Percentiles rank a stretch among this genome's conserved stretches.
Conservation (phyloP, 1,140 invertebrate genomes). For the Chrysomallon squamiferum region DNA sequence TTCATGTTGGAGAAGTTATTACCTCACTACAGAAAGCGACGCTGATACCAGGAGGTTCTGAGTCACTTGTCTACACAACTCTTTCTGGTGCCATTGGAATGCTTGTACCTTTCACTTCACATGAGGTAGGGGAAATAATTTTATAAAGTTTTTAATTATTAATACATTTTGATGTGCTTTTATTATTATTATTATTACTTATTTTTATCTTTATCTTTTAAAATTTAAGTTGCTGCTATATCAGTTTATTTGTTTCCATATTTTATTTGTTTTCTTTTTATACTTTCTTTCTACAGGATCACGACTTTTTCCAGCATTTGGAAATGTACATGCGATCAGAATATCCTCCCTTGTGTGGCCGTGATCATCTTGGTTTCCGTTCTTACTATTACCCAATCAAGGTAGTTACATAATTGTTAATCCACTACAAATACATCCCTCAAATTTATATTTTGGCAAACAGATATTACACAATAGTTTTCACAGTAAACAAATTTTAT, state of each 20-base stretch:
- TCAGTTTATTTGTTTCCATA: too few species aligned
- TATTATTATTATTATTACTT: too few species aligned
- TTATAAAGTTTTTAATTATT: too few species aligned
- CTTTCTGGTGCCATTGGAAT: conserved; percentile 92
- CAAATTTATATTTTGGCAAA: too few species aligned
- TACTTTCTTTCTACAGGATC: conserved; percentile 72
- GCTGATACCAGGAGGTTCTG: conserved; percentile 94
- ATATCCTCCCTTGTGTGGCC: conserved; percentile 92
- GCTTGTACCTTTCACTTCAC: conserved; percentile 95
- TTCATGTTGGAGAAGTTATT: conserved; percentile 94
- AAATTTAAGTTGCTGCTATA: too few species aligned
- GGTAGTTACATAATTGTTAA: too few species aligned
- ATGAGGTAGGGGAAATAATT: conserved; percentile 72
- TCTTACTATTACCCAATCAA: conserved; percentile 99
- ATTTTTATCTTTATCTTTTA: too few species aligned
- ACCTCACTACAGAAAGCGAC: conserved; percentile 83
- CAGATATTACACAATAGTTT: too few species aligned
- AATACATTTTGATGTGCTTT: too few species aligned
- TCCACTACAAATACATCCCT: too few species aligned
- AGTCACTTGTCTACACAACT: conserved; percentile 95
- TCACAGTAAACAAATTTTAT: too few species aligned
- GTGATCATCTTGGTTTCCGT: conserved; percentile 96
- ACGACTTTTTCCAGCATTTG: conserved; percentile 98
- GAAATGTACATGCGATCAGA: conserved; percentile 99
- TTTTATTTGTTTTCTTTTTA: too few species aligned